Evolutionary conservation across 2,113 vertebrate species (phyloP).

Genomic region (Kryptolebias marmoratus): DNA sequence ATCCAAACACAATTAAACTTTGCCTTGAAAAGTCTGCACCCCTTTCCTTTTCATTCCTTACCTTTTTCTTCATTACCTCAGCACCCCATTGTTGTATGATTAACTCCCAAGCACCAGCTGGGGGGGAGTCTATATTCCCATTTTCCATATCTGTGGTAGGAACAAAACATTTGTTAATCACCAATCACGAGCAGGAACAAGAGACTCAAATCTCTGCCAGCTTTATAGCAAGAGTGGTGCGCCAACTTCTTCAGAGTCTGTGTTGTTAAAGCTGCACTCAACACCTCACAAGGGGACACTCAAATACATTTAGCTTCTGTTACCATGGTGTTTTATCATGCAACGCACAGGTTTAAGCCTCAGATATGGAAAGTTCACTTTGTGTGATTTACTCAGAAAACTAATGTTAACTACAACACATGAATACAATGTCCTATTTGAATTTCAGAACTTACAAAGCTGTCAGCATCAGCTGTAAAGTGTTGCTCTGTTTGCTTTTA

Average conservation of each 20-base stretch:
- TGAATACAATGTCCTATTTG: not conserved
- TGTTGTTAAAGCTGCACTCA: slow-evolving; percentile 55
- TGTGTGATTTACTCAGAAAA: slow-evolving; percentile 30
- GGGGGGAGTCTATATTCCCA: slow-evolving; percentile 68
- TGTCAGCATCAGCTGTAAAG: not conserved
- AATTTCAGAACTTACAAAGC: not conserved
- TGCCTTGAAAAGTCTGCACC: slow-evolving; percentile 64
- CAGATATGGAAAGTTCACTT: slow-evolving; percentile 27
- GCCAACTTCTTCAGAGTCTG: slow-evolving; percentile 47
- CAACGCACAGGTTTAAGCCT: not conserved
- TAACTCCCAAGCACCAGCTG: slow-evolving; percentile 79
- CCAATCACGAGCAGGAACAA: slow-evolving; percentile 59
- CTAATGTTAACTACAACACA: not conserved
- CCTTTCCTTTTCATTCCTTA: slow-evolving; percentile 52
- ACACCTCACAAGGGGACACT: slow-evolving; percentile 43
- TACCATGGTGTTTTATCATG: slow-evolving; percentile 49
- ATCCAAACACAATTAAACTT: slow-evolving; percentile 82
- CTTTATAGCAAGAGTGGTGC: slow-evolving; percentile 57
- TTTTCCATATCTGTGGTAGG: slow-evolving; percentile 67
- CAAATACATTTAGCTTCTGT: slow-evolving; percentile 37
- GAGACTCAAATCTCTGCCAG: slow-evolving; percentile 56
- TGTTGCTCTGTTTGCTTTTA: not conserved
- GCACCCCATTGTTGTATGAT: slow-evolving; percentile 80
- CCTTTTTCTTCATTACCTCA: slow-evolving; percentile 49
- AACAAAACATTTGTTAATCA: slow-evolving; percentile 76